These are phyloP conservation scores for Drosophila buzzatii DNA, from an alignment of 2,888 invertebrate species.

Conservation along the genomic window DNA sequence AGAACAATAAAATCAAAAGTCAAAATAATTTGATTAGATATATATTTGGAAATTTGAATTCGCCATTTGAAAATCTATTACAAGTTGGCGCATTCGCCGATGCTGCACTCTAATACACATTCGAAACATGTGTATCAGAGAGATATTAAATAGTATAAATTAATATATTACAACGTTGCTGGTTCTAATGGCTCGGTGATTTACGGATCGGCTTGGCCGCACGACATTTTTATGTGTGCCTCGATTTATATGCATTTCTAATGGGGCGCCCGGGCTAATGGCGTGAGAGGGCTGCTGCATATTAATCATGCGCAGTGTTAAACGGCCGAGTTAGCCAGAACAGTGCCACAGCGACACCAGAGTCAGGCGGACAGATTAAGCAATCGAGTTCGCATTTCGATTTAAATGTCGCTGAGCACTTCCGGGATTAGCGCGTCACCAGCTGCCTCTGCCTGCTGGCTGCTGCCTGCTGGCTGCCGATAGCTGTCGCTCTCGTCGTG, in stretches of 20 bases:
- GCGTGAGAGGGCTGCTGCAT: slow-evolving; percentile 41
- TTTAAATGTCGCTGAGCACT: slow-evolving; percentile 71
- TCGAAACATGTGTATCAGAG: slow-evolving; percentile 22
- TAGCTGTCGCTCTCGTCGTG: slow-evolving; percentile 5
- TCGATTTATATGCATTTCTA: slow-evolving; percentile 74
- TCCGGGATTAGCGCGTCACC: slow-evolving; percentile 59
- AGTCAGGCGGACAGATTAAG: slow-evolving; percentile 46
- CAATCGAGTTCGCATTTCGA: slow-evolving; percentile 57
- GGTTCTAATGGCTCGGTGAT: slow-evolving; percentile 69
- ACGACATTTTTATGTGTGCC: slow-evolving; percentile 70
- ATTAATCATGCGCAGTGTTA: slow-evolving; percentile 75
- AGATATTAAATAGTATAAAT: slow-evolving; percentile 46
- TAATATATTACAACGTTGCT: slow-evolving; percentile 43
- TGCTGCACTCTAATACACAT: slow-evolving; percentile 30
- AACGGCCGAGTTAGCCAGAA: slow-evolving; percentile 22
- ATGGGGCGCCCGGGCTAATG: slow-evolving; percentile 48
- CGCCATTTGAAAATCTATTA: slow-evolving; percentile 54
- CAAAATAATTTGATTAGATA: slow-evolving; percentile 13
- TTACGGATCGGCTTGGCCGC: slow-evolving; percentile 55
- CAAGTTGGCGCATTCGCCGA: slow-evolving; percentile 14
- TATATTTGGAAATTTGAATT: slow-evolving; percentile 38
- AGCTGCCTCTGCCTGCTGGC: not conserved
- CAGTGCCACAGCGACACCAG: slow-evolving; percentile 18
- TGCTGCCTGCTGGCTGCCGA: not conserved
- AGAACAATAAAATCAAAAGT: slow-evolving; percentile 34